A percentile compares a stretch with the other conserved stretches of the same genome.
These are phyloP conservation scores for Heteractis magnifica DNA, from an alignment of 92 coral and sea anemone genomes.

Conservation along the genomic window DNA sequence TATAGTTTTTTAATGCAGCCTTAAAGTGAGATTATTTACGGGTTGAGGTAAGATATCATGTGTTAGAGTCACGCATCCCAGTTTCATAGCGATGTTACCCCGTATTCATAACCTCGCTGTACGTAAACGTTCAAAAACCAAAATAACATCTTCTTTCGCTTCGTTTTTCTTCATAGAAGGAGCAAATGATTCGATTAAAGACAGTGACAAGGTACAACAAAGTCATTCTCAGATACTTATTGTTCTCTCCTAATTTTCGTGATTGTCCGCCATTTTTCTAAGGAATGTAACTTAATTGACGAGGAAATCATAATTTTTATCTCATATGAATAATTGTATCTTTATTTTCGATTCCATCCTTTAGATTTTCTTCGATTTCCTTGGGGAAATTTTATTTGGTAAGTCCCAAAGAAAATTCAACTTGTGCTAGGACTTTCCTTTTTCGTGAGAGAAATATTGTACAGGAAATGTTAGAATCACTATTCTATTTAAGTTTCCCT, in stretches of 20 bases:
- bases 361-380: constrained; percentile 96
- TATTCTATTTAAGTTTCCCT: too few species aligned
- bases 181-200: constrained; percentile 19
- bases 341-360: constrained; percentile 9
- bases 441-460: not conserved
- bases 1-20: not conserved
- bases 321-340: constrained; percentile 3
- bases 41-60: not conserved
- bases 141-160: not conserved
- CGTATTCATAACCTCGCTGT: not conserved
- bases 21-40: not conserved
- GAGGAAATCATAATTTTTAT: not conserved
- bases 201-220: constrained; percentile 29
- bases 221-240: not conserved
- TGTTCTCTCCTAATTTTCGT: not conserved
- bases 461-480: not conserved
- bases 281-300: not conserved
- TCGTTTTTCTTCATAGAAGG: constrained; percentile 6
- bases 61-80: not conserved
- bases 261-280: constrained; percentile 16
- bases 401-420: not conserved
- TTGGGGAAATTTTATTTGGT: constrained; percentile 75
- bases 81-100: not conserved
- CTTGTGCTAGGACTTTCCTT: not conserved
- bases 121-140: not conserved